Evolutionary conservation across 2,113 vertebrate species (phyloP).

Genomic region (Catharus minimus): DNA sequence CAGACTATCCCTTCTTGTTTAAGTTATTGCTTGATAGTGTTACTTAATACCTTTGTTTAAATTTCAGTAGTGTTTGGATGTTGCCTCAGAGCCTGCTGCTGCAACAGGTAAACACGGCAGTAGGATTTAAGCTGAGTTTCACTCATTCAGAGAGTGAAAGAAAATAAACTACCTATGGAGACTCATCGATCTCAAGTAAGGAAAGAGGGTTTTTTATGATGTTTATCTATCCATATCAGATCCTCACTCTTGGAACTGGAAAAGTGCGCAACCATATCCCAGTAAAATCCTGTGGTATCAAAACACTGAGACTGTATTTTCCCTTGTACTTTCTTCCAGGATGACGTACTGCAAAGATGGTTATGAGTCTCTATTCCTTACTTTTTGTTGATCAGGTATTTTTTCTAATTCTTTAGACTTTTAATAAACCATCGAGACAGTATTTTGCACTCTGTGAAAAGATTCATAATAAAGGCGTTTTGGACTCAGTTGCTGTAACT

Average conservation of each 20-base stretch:
- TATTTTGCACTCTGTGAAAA: background rate
- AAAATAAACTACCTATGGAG: background rate
- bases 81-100: background rate
- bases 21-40: background rate
- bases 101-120: background rate
- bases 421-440: background rate
- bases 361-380: background rate
- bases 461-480: accelerated
- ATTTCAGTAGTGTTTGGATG: background rate
- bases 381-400: background rate
- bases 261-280: background rate
- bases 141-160: background rate
- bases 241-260: background rate
- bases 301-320: background rate
- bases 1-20: background rate
- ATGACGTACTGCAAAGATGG: background rate
- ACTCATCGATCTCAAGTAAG: background rate
- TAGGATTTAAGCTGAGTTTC: background rate
- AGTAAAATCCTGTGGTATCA: background rate
- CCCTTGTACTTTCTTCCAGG: background rate
- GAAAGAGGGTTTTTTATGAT: background rate
- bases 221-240: background rate
- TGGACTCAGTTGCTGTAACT: background rate
- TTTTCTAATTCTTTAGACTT: background rate
- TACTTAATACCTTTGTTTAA: background rate